These are phyloP conservation scores for Takifugu flavidus DNA, from an alignment of 2,113 vertebrate genomes.

Conservation along the genomic window DNA sequence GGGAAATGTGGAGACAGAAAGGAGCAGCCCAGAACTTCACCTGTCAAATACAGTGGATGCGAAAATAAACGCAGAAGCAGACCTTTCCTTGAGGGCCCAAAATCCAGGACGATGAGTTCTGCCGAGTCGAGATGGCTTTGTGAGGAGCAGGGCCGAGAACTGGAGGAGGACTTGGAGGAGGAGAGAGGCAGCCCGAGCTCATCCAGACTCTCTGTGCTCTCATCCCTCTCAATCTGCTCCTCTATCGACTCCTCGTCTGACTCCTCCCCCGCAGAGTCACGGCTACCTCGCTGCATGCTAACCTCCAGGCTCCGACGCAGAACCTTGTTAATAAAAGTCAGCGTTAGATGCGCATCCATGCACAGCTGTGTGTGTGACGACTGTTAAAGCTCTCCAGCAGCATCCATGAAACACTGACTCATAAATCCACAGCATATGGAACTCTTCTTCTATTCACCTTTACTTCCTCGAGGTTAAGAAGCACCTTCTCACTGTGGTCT, in stretches of 20 bases:
- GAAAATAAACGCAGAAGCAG: conserved; percentile 16
- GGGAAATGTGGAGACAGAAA: background rate
- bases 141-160: conserved; percentile 33
- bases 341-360: conserved; percentile 9
- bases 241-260: conserved; percentile 86
- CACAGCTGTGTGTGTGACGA: conserved; percentile 6
- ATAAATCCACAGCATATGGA: background rate
- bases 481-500: conserved; percentile 72
- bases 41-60: background rate
- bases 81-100: conserved; percentile 79
- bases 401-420: conserved; percentile 4
- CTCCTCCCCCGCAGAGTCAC: conserved; percentile 78
- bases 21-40: background rate
- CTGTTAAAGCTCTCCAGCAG: conserved; percentile 5
- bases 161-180: conserved; percentile 60
- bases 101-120: conserved; percentile 80
- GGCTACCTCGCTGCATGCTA: conserved; percentile 68
- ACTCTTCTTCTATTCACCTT: conserved; percentile 66
- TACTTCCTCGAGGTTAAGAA: conserved; percentile 78
- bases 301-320: conserved; percentile 81
- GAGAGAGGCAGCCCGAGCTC: conserved; percentile 66
- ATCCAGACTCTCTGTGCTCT: conserved; percentile 67
- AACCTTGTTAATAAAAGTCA: conserved; percentile 68
- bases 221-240: conserved; percentile 77
- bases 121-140: conserved; percentile 56